A percentile compares a stretch with the other conserved stretches of the same genome.
These are phyloP conservation scores for Opisthocomus hoazin DNA, from an alignment of 2,113 vertebrate species.

Conservation along the genomic window DNA sequence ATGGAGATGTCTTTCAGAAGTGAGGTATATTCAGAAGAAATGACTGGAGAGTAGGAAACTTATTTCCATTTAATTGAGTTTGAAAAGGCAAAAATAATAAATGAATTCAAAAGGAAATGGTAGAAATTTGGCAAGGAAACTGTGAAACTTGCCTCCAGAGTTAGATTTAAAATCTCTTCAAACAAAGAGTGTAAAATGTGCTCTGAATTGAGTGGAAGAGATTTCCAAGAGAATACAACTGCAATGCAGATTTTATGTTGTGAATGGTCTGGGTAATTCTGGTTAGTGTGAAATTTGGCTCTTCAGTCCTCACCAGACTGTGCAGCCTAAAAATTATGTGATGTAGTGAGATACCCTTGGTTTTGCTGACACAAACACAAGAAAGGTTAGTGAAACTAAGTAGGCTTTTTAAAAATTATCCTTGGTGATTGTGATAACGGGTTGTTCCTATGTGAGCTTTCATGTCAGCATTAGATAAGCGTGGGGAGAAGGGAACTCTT, in stretches of 20 bases:
- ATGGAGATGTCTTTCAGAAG: neutral
- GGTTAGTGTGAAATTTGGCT: neutral
- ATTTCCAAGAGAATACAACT: neutral
- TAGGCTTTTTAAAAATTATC: neutral
- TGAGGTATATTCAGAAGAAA: neutral
- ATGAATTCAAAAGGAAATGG: neutral
- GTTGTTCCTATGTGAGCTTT: neutral
- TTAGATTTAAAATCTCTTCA: neutral
- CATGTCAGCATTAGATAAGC: neutral
- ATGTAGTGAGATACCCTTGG: neutral
- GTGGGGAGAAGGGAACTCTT: neutral
- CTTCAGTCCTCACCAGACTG: neutral
- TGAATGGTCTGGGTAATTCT: neutral
- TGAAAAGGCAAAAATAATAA: neutral
- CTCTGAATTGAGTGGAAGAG: neutral
- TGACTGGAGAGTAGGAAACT: neutral
- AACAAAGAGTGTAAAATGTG: neutral
- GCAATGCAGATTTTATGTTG: neutral
- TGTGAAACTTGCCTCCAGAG: neutral
- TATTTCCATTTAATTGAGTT: neutral
- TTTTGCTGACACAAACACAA: neutral
- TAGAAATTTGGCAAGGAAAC: neutral
- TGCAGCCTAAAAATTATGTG: neutral
- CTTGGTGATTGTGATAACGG: neutral
- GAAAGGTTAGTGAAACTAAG: neutral